A percentile compares a stretch with the other conserved stretches of the same genome.
Conservation (phyloP, 1,140 invertebrate genomes). For the Mya arenaria region DNA sequence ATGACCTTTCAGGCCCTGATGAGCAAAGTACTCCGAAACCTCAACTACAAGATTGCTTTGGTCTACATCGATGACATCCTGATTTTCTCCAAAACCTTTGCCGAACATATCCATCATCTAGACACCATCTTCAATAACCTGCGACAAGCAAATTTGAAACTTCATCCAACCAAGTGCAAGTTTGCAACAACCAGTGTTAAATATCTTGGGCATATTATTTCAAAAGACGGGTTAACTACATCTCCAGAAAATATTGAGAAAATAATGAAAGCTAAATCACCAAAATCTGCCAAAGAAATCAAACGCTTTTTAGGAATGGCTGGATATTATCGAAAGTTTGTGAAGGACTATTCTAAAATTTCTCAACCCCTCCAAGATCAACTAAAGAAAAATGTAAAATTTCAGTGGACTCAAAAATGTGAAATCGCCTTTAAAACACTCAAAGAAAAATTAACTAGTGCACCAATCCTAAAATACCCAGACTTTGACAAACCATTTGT, state of each 20-base stretch:
- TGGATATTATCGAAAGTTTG: conserved; percentile 77
- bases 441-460: conserved; percentile 50
- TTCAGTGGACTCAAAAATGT: conserved; percentile 52
- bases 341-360: conserved; percentile 72
- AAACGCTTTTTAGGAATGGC: conserved; percentile 81
- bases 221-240: conserved; percentile 48
- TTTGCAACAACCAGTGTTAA: conserved; percentile 52
- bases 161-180: conserved; percentile 59
- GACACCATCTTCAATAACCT: conserved; percentile 32
- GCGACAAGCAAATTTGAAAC: conserved; percentile 41
- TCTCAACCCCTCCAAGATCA: conserved; percentile 78
- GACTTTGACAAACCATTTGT: conserved; percentile 55
- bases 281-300: conserved; percentile 75
- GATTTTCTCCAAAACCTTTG: conserved; percentile 47
- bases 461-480: conserved; percentile 57
- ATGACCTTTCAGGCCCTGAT: conserved; percentile 49
- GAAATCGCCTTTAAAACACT: conserved; percentile 57
- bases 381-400: conserved; percentile 72
- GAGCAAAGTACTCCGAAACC: neutral
- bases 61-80: conserved; percentile 58
- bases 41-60: conserved; percentile 52
- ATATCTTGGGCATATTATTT: conserved; percentile 60
- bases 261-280: conserved; percentile 49
- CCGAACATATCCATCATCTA: conserved; percentile 51
- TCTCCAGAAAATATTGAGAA: conserved; percentile 32